Evolutionary conservation across 2,888 invertebrate species (phyloP).

Genomic region (Pyrgus malvae): DNA sequence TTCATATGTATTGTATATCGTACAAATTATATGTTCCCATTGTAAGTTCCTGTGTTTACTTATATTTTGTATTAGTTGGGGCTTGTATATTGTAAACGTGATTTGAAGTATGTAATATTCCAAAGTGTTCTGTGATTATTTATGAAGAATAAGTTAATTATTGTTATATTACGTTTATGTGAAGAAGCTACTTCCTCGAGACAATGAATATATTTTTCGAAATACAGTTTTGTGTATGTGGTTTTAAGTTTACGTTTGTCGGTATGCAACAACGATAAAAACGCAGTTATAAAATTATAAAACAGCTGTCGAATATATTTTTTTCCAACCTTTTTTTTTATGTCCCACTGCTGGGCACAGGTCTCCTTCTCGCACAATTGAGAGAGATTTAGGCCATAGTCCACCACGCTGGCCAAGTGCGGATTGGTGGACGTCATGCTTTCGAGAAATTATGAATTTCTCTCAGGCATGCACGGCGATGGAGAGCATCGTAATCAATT

Average conservation of each 20-base stretch:
- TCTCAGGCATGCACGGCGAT: too few species aligned
- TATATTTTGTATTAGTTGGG: not conserved
- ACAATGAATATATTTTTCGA: slow-evolving; percentile 8
- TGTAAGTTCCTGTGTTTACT: not conserved
- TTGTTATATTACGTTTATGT: slow-evolving; percentile 11
- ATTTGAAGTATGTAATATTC: slow-evolving; percentile 28
- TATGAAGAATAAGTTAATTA: slow-evolving; percentile 9
- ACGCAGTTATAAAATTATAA: too few species aligned
- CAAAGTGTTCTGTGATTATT: slow-evolving; percentile 41
- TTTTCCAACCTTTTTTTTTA: too few species aligned
- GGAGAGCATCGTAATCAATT: too few species aligned
- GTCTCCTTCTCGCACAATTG: too few species aligned
- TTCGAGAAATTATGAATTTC: too few species aligned
- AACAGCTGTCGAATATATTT: too few species aligned
- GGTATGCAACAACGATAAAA: not conserved
- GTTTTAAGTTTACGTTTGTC: not conserved
- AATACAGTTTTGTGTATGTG: not conserved
- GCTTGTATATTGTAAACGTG: not conserved
- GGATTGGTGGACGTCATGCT: too few species aligned
- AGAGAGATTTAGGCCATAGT: too few species aligned
- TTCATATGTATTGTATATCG: too few species aligned
- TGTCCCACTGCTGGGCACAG: too few species aligned
- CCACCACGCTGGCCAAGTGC: too few species aligned
- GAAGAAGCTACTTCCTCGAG: not conserved
- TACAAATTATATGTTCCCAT: not conserved